phyloP scores from a whole-genome alignment of 1,140 invertebrate genomes.

The Drosophila navojoa region DNA sequence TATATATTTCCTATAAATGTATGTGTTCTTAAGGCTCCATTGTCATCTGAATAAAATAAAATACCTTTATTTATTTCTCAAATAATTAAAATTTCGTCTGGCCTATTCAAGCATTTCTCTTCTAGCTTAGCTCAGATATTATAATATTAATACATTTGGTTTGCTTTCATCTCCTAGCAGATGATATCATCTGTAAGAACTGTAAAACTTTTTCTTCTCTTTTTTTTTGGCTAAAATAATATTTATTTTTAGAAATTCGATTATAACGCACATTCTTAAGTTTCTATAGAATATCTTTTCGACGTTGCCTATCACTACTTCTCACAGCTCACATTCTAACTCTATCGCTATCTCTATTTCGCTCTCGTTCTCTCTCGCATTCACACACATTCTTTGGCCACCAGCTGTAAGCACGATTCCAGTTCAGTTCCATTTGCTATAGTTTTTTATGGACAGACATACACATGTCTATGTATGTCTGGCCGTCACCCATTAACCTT shows the following conservation, averaged over 20 bases:
- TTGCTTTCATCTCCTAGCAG: neutral
- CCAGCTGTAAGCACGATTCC: constrained; percentile 5
- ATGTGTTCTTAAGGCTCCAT: too few relatives aligned
- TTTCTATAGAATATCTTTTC: constrained; percentile 22
- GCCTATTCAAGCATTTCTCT: too few relatives aligned
- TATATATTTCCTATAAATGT: too few relatives aligned
- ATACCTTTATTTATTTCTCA: too few relatives aligned
- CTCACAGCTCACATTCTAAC: neutral
- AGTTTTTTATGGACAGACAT: constrained; percentile 15
- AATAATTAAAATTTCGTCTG: too few relatives aligned
- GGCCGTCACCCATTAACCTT: constrained; percentile 75
- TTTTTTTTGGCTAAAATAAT: constrained; percentile 3
- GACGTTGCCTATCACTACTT: constrained; percentile 7
- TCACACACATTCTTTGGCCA: constrained; percentile 1
- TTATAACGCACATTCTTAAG: constrained; percentile 29
- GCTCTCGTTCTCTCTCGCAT: too few relatives aligned
- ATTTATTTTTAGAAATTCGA: constrained; percentile 47
- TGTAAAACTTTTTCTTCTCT: constrained; percentile 17
- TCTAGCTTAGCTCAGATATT: neutral
- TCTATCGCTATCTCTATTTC: neutral
- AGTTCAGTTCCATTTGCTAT: constrained; percentile 22
- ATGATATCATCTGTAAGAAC: constrained; percentile 19
- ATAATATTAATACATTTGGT: neutral
- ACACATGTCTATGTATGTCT: neutral
- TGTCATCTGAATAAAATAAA: too few relatives aligned